Evolutionary conservation across 2,888 invertebrate genomes (phyloP).

Genomic region (Drosophila anomelani): DNA sequence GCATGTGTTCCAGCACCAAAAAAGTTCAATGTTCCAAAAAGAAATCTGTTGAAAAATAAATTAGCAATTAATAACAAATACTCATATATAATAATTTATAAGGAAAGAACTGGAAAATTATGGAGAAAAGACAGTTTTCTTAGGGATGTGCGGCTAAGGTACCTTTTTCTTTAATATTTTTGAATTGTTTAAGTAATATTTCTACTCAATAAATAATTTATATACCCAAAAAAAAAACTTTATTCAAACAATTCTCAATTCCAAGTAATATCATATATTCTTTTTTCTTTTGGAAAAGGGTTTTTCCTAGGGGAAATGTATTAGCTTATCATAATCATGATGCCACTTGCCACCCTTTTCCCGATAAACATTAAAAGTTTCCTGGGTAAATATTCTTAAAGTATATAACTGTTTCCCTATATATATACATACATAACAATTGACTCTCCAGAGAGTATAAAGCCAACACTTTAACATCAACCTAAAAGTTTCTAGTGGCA

Average conservation of each 20-base stretch:
- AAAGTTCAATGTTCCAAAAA: constrained; percentile 64
- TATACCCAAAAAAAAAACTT: background rate
- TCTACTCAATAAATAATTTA: background rate
- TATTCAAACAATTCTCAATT: background rate
- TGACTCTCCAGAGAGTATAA: constrained; percentile 28
- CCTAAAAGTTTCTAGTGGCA: constrained; percentile 23
- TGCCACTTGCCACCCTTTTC: constrained; percentile 8
- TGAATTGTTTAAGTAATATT: too few relatives aligned
- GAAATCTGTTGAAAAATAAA: constrained; percentile 59
- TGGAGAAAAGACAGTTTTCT: background rate
- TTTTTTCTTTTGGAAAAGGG: too few relatives aligned
- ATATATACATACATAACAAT: constrained; percentile 21
- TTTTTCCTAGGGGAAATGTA: background rate
- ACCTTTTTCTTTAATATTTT: background rate
- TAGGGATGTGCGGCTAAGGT: background rate
- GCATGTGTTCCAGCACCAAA: constrained; percentile 51
- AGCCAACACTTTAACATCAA: constrained; percentile 24
- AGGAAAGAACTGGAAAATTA: background rate
- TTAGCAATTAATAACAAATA: constrained; percentile 57
- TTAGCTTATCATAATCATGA: constrained; percentile 7
- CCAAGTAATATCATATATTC: background rate
- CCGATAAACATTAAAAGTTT: constrained; percentile 21
- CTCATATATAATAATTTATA: constrained; percentile 13
- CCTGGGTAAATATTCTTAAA: constrained; percentile 1
- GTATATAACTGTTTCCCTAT: constrained; percentile 3